A percentile compares a stretch with the other conserved stretches of the same genome.
phyloP scores from a whole-genome alignment of 2,797 vertebrate genomes.

The Crocodylus rhombifer region DNA sequence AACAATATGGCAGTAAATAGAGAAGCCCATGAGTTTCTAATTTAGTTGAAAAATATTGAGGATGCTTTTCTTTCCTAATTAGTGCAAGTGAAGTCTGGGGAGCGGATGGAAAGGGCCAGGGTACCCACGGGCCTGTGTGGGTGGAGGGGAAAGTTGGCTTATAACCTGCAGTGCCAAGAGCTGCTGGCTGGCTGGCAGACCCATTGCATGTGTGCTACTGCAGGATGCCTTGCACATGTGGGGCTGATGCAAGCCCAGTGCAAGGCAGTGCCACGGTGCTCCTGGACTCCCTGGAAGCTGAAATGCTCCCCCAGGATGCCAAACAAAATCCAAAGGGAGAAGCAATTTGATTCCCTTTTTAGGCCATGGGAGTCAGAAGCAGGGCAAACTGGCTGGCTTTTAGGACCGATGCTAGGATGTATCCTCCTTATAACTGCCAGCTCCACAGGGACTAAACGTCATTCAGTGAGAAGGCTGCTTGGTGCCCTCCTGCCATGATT shows the following conservation, averaged over 20 bases:
- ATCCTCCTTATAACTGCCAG: neutral
- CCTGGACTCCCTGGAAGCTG: neutral
- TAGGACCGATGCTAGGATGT: neutral
- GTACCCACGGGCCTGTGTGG: neutral
- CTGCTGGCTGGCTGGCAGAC: too few species aligned
- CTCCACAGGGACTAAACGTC: neutral
- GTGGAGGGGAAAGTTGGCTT: neutral
- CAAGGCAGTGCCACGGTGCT: neutral
- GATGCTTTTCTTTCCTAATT: conserved; percentile 38
- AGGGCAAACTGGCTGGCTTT: neutral
- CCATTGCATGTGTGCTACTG: accelerated
- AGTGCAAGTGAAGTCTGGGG: neutral
- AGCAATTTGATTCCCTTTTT: neutral
- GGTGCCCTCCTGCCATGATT: neutral
- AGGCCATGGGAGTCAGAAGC: neutral
- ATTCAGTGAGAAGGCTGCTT: neutral
- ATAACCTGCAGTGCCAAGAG: accelerated
- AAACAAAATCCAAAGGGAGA: neutral
- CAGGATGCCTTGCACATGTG: neutral
- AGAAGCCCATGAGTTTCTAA: neutral
- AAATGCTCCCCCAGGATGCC: too few species aligned
- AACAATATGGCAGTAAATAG: conserved; percentile 57
- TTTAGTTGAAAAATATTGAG: conserved; percentile 20
- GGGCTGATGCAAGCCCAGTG: neutral
- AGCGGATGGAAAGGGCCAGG: neutral